Evolutionary conservation across 2,797 vertebrate species (phyloP).

Genomic region (Sebastes taczanowskii): DNA sequence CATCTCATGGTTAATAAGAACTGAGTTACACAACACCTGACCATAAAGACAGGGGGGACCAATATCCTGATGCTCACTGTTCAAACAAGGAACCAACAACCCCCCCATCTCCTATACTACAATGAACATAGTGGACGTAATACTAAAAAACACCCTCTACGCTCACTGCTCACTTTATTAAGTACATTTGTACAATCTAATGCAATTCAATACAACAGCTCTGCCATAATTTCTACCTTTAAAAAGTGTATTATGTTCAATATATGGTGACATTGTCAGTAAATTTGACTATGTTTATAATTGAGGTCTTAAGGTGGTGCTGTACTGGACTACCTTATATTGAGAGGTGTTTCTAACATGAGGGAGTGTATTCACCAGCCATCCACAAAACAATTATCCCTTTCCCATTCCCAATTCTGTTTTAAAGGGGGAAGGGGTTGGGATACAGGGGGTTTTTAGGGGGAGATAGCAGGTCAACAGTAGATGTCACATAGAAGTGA

Average conservation of each 20-base stretch:
- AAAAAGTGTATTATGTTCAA: neutral
- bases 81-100: neutral
- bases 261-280: no score
- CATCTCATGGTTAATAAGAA: neutral
- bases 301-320: neutral
- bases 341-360: neutral
- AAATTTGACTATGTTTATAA: neutral
- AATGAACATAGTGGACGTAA: neutral
- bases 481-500: no score
- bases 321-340: neutral
- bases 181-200: neutral
- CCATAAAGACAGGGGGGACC: neutral
- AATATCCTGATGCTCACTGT: neutral
- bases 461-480: no score
- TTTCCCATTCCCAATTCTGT: no score
- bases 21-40: neutral
- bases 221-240: neutral
- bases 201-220: neutral
- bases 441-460: no score
- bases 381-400: neutral
- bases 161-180: neutral
- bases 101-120: no score
- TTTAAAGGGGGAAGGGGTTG: no score
- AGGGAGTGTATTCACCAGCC: neutral
- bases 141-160: neutral